Evolutionary conservation across 2,113 vertebrate species (phyloP), one percentile per base, ranked within the genome.

Genomic region (Ranitomeya variabilis): DNA sequence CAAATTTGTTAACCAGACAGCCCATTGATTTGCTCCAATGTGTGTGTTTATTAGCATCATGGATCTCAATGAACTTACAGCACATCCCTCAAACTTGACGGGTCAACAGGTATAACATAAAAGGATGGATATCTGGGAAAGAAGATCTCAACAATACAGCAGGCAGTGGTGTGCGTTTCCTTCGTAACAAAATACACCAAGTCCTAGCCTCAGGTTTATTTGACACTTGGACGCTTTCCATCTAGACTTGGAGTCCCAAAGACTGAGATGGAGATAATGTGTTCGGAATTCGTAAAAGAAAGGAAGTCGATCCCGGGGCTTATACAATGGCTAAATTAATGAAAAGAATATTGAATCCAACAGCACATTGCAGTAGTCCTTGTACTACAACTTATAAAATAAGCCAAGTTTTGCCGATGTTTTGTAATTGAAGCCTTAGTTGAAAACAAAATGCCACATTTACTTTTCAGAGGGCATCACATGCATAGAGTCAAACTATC

Each of bases 181-280:
- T 83, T 88, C 69, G 82, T 87, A 87, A 88, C 31, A 88, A 45
- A 52, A 67, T 26, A 88, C 71, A 45, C 64, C 4, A 52, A 83
- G 87, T 82, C 26, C 81, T 88, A 54, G 66, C 67, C 69, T 81
- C 31, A 59, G 78, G 78, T 73, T 80, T 80, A 81, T 71, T 73
- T 54, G 62, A 55, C 54, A 60, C 18, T 81, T 81, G 54, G 64
- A 81, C 11, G 31, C 62, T 57, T 87, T 87, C 64, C 78, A 80
- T 55, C 86, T 69, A 80, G 18, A 45, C 86, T n/a, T 83, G 26
- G 67, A 88, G 69, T 62, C 69, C 84, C 71, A 62, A 62, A 86
- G 69, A 76, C 71, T 76, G 71, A 86, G 71, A 85, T 85, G 51
- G 26, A 85, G 66, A 86, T 60, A 86, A 86, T 86, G 55, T 62